These are phyloP conservation scores for Lacerta agilis DNA, from an alignment of 2,797 vertebrate species.

Conservation along the genomic window DNA sequence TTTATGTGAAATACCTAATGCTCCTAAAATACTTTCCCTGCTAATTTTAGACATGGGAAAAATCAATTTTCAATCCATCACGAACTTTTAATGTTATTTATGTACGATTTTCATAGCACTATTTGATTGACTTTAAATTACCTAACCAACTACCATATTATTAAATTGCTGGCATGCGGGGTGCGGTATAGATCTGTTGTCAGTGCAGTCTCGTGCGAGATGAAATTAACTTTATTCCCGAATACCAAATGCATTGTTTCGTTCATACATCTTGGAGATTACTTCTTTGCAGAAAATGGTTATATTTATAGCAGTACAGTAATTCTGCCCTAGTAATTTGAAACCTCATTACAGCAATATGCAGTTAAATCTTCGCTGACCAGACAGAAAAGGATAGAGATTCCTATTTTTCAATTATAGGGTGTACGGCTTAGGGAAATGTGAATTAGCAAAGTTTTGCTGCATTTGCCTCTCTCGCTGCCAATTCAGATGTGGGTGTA, in stretches of 20 bases:
- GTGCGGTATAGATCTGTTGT: not conserved
- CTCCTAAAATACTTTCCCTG: not conserved
- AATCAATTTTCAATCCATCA: not conserved
- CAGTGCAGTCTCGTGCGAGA: not conserved
- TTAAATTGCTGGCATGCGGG: not conserved
- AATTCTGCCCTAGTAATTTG: conserved; percentile 23
- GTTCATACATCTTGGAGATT: not conserved
- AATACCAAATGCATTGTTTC: not conserved
- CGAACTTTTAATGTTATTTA: not conserved
- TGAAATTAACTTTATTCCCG: not conserved
- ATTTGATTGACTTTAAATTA: not conserved
- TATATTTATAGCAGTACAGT: conserved; percentile 10
- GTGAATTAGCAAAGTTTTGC: not conserved
- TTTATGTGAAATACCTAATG: not conserved
- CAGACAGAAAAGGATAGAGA: conserved; percentile 2
- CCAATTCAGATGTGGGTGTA: not conserved
- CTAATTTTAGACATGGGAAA: not conserved
- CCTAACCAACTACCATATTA: not conserved
- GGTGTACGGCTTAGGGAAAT: not conserved
- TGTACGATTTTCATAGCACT: not conserved
- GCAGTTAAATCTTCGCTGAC: conserved; percentile 25
- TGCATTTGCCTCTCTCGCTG: not conserved
- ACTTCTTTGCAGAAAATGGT: not conserved
- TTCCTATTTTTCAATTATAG: conserved; percentile 17
- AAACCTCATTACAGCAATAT: conserved; percentile 24